A percentile compares a stretch with the other conserved stretches of the same genome.
phyloP scores from a whole-genome alignment of 2,888 invertebrate species.

The Diaphora mendica region DNA sequence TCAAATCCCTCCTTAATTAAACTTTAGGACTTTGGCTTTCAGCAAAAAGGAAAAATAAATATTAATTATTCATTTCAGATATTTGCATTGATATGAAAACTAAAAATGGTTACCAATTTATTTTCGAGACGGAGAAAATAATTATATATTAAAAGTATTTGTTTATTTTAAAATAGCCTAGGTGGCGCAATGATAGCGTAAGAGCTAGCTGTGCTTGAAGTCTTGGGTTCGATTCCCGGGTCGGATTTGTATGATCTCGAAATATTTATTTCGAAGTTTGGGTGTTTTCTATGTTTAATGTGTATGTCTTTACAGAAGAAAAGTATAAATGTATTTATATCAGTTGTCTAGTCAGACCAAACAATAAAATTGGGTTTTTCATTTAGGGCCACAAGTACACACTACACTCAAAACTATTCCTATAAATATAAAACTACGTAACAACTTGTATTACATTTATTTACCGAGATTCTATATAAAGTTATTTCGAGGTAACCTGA shows the following conservation, averaged over 20 bases:
- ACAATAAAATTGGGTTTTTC: background rate
- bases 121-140: background rate
- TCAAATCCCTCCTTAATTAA: background rate
- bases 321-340: no score
- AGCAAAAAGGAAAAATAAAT: background rate
- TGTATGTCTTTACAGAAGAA: no score
- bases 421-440: background rate
- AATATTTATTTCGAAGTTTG: no score
- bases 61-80: background rate
- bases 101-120: background rate
- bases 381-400: background rate
- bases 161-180: background rate
- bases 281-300: no score
- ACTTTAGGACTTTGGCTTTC: background rate
- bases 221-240: no score
- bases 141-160: background rate
- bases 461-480: background rate
- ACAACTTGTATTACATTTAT: background rate
- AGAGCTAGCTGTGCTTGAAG: no score
- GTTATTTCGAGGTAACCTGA: background rate
- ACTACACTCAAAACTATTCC: background rate
- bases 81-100: background rate
- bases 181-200: no score
- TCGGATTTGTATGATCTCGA: no score
- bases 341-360: background rate